A percentile compares a stretch with the other conserved stretches of the same genome.
Conservation (phyloP, 2,888 invertebrate genomes). For the Thymelicus sylvestris region DNA sequence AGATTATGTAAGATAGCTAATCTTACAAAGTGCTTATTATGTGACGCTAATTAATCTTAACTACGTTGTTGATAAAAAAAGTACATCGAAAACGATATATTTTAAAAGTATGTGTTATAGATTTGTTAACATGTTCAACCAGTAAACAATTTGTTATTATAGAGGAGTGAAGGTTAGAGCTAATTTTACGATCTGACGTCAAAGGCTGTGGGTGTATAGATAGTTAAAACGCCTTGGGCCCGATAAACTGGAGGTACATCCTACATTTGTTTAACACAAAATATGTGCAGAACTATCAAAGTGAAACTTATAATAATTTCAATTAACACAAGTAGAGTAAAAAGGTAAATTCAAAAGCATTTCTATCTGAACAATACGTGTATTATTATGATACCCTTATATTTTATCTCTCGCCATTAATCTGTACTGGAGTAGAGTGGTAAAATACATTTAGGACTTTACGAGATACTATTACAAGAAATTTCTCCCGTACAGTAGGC, state of each 20-base stretch:
- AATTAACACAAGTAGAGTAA: too few species aligned
- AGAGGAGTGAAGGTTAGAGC: constrained; percentile 5
- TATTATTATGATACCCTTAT: too few species aligned
- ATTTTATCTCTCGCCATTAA: background rate
- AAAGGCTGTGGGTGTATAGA: background rate
- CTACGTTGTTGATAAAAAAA: background rate
- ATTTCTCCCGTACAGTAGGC: background rate
- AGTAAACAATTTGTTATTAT: constrained; percentile 1
- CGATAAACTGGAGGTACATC: background rate
- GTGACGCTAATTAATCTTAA: too few species aligned
- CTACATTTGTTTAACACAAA: too few species aligned
- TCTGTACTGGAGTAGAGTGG: background rate
- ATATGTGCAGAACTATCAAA: too few species aligned
- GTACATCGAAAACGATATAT: background rate
- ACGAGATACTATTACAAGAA: background rate
- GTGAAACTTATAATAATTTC: too few species aligned
- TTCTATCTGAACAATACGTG: too few species aligned
- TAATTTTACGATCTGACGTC: constrained; percentile 18
- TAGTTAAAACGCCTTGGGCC: background rate
- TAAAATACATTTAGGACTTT: background rate
- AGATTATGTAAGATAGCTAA: too few species aligned
- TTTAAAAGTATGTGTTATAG: background rate
- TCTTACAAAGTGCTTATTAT: too few species aligned
- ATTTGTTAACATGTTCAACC: background rate
- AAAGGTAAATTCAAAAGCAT: too few species aligned